phyloP scores from a whole-genome alignment of 2,113 vertebrate species.

The Microcebus murinus region DNA sequence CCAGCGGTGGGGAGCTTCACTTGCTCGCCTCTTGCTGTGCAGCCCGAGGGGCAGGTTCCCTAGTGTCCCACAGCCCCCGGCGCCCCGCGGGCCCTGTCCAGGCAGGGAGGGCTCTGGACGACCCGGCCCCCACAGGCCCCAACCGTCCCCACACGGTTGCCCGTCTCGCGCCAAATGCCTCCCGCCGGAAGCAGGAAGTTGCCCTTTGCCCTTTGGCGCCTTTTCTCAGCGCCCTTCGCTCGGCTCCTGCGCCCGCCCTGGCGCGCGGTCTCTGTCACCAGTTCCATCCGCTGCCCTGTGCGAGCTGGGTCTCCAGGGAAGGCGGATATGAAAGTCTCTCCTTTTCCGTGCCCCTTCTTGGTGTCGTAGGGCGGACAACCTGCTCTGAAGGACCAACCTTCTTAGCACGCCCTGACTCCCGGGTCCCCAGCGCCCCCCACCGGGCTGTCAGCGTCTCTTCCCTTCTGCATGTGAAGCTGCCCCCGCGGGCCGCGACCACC shows the following conservation, averaged over 20 bases:
- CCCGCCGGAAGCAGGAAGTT: not conserved
- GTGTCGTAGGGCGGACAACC: not conserved
- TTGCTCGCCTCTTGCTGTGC: too few species aligned
- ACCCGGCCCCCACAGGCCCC: too few species aligned
- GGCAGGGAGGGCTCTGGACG: too few species aligned
- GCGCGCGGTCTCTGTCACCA: not conserved
- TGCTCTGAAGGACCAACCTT: not conserved
- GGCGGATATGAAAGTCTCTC: too few species aligned
- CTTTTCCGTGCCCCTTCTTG: not conserved
- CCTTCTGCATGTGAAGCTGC: not conserved
- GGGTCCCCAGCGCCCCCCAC: not conserved
- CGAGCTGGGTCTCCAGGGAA: not conserved
- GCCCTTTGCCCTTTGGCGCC: not conserved
- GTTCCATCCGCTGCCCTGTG: not conserved
- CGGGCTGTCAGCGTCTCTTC: too few species aligned
- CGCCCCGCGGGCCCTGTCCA: too few species aligned
- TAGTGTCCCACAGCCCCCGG: too few species aligned
- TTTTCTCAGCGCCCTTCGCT: not conserved
- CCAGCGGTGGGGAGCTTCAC: too few species aligned
- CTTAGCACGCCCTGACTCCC: not conserved
- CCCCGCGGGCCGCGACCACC: fast-evolving
- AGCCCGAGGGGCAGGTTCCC: too few species aligned
- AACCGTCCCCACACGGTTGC: too few species aligned
- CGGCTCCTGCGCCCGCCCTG: too few species aligned
- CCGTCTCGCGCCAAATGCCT: too few species aligned